Base-by-base conservation (phyloP, 2,888 invertebrate species). In the Drosophila basisetae region DNA sequence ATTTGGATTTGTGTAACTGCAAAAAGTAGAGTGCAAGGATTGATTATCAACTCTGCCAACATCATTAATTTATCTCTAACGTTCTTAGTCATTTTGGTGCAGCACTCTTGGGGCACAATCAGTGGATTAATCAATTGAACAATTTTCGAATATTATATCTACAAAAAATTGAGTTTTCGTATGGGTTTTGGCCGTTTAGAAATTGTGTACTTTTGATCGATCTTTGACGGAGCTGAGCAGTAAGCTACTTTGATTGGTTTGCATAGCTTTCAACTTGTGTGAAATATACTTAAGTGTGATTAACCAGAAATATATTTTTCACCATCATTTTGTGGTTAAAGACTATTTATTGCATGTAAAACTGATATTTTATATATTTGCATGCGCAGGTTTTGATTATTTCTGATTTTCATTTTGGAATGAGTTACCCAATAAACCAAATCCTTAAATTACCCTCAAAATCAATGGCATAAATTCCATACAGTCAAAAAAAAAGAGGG, bases 361-460 rank as follows among this genome's bases (percentile, higher is more conserved):
- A n/a, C 10, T 41, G n/a, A 41, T 41, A 41, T n/a, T 22, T 41
- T 39, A 4, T 41, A 4, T n/a, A 0, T 41, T 4, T n/a, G 4
- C 41, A 41, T n/a, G 16, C 35, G 13, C 13, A 1, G 35, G 13
- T 10, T 41, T 4, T 0, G 11, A 33, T 4, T 41, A 41, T 41
- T 10, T n/a, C 0, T 5, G 2, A 11, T 43, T 22, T 43, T 11
- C 11, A 13, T 43, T n/a, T 41, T n/a, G n/a, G 43, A 43, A 47
- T 47, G 16, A 37, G 65, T 80, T 73, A 83, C 66, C 73, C 37
- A 76, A 71, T 84, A 73, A 84, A 31, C 79, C 71, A 68, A 74
- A 63, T 68, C 64, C 58, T n/a, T 58, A 58, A 58, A 68, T 58
- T 43, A 58, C 69, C 52, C 58, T 22, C 70, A 31, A 58, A 68